Percentiles rank a stretch among this genome's conserved stretches.
Conservation (phyloP, 1,140 invertebrate genomes). For the Papilio glaucus region DNA sequence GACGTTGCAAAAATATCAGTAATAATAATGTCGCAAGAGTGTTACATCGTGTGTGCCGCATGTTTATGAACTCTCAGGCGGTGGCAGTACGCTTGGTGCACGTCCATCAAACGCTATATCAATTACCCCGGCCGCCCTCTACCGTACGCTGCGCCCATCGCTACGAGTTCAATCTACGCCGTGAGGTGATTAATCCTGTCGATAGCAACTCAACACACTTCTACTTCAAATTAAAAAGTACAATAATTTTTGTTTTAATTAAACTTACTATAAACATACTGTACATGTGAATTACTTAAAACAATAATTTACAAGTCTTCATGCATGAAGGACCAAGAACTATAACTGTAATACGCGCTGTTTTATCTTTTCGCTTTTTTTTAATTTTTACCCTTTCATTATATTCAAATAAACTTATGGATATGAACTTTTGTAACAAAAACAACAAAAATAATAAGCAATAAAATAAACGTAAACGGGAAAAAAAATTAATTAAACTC, state of each 20-base stretch:
- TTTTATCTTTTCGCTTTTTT: too few relatives aligned
- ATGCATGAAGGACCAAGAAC: too few relatives aligned
- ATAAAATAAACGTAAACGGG: too few relatives aligned
- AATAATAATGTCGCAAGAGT: conserved; percentile 28
- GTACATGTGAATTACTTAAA: not conserved
- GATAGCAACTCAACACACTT: conserved; percentile 47
- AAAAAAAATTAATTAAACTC: too few relatives aligned
- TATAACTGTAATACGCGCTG: too few relatives aligned
- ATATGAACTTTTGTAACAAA: too few relatives aligned
- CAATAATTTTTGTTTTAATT: not conserved
- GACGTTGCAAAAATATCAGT: not conserved
- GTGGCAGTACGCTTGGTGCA: conserved; percentile 63
- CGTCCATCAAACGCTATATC: conserved; percentile 79
- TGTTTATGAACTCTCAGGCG: conserved; percentile 55
- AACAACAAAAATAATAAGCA: too few relatives aligned
- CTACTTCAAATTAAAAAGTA: not conserved
- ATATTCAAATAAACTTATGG: too few relatives aligned
- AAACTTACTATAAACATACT: not conserved
- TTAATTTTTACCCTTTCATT: too few relatives aligned
- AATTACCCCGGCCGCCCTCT: conserved; percentile 66
- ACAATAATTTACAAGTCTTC: too few relatives aligned
- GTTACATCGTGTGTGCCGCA: conserved; percentile 26
- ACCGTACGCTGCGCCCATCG: conserved; percentile 44
- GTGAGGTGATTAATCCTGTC: conserved; percentile 65
- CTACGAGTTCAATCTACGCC: conserved; percentile 41